Conservation (phyloP, 2,797 vertebrate genomes). For the Brachyrhaphis roseni region DNA sequence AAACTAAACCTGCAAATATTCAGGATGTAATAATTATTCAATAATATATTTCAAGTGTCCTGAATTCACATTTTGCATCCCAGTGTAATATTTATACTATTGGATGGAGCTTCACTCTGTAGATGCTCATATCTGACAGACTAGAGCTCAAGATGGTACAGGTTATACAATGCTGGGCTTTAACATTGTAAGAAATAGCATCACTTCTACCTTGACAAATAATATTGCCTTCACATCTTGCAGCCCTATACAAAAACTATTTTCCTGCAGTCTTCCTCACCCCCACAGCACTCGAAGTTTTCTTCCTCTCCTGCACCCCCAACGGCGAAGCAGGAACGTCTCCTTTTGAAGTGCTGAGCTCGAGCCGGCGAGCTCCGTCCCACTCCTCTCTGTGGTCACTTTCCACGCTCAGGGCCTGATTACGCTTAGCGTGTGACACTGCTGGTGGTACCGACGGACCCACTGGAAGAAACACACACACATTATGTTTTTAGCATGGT, state of each 20-base stretch:
- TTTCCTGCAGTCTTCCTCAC: slow-evolving; percentile 75
- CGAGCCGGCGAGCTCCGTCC: slow-evolving; percentile 89
- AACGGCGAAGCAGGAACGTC: slow-evolving; percentile 91
- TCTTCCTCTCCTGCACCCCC: slow-evolving; percentile 91
- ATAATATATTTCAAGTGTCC: not conserved
- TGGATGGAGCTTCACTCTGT: not conserved
- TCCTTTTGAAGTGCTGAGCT: slow-evolving; percentile 89
- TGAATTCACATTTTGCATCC: not conserved
- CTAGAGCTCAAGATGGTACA: not conserved
- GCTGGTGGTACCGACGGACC: slow-evolving; percentile 91
- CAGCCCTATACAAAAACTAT: not conserved
- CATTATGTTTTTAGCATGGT: not conserved
- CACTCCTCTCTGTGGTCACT: slow-evolving; percentile 93
- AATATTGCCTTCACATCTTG: not conserved
- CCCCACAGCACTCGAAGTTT: slow-evolving; percentile 85
- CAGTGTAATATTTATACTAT: not conserved
- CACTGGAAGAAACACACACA: slow-evolving; percentile 71
- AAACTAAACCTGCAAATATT: not conserved
- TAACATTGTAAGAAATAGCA: not conserved
- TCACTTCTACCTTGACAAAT: not conserved
- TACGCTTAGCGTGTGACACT: slow-evolving; percentile 90
- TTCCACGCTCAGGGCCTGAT: slow-evolving; percentile 90
- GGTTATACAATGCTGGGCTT: not conserved
- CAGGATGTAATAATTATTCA: not conserved
- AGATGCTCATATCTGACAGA: not conserved